Base-by-base conservation (phyloP, 2,113 vertebrate species). In the Hemiscyllium ocellatum region DNA sequence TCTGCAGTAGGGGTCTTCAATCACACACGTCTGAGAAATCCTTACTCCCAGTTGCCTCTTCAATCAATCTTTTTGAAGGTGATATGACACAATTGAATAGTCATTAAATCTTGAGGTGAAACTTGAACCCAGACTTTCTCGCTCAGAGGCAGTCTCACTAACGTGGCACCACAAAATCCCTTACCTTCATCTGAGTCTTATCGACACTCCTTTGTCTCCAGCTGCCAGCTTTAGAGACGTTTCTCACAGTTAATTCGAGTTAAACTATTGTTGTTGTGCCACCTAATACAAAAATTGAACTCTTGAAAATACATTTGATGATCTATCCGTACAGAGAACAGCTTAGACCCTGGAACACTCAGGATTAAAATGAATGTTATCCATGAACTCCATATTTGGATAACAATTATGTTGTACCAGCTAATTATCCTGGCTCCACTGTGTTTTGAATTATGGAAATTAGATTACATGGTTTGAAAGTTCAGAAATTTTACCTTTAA, bases 321-420 rank as follows among this genome's bases (percentile, higher is more conserved):
- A 72, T 72, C 42, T 95, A 29, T 15, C 24, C 26, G 13, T 4
- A 90, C 52, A 33, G 50, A 50, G 47, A 72, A 72, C 37, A 95
- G 20, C 12, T 13, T 50, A 29, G 72, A 47, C 22, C 24, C 69
- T 72, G 52, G 72, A 29, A 0, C 66, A 95, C 68, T 50, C 3
- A 13, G 68, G 50, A 12, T 95, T 8, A 95, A 70, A 12, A 24
- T 22, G 69, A 95, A 69, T 37, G 61, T 1, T 33, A 65, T 19
- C 33, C 78, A 17, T n/a, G 56, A 91, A 91, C 65, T 95, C 93
- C 68, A 76, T 72, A 95, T 95, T 95, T 95, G 94, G 94, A 76
- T 95, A 70, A 29, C 2, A 68, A 29, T 42, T 70, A 29, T 50
- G 68, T 52, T 95, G 42, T 17, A 33, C 66, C 13, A 47, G 68